Conservation (phyloP, 2,797 vertebrate species). For the Coluber constrictor region DNA sequence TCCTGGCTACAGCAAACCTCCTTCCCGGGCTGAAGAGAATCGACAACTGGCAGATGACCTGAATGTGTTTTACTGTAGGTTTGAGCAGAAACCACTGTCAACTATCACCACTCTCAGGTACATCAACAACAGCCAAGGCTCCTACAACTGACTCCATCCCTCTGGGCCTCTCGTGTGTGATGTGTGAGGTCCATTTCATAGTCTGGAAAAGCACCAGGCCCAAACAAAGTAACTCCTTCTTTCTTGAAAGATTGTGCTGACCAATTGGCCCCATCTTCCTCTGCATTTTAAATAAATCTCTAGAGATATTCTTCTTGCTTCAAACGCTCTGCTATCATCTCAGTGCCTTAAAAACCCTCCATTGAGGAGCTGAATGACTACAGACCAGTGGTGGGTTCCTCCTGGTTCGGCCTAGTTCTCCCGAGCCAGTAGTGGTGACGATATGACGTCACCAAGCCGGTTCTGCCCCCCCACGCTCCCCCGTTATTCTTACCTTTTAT, state of each 20-base stretch:
- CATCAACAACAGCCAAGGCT: background rate
- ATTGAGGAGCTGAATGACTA: background rate
- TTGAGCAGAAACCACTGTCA: background rate
- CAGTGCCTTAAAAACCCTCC: background rate
- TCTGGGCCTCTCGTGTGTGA: background rate
- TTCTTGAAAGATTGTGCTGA: background rate
- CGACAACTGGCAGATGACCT: background rate
- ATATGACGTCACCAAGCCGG: too few species aligned
- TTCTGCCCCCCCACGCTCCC: too few species aligned
- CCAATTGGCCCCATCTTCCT: background rate
- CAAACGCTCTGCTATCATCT: background rate
- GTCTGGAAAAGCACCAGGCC: background rate
- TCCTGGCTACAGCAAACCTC: background rate
- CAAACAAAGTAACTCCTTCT: background rate
- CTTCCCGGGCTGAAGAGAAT: background rate
- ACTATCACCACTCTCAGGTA: background rate
- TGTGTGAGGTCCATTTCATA: background rate
- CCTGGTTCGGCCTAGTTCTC: too few species aligned
- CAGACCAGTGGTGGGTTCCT: too few species aligned
- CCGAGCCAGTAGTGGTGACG: too few species aligned
- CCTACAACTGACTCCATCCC: background rate
- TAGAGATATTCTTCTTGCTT: background rate
- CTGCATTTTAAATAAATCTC: background rate
- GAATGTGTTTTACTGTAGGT: background rate
- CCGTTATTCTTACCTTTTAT: too few species aligned